phyloP scores from a whole-genome alignment of 2,888 invertebrate species.

The Caenorhabditis imperialis region DNA sequence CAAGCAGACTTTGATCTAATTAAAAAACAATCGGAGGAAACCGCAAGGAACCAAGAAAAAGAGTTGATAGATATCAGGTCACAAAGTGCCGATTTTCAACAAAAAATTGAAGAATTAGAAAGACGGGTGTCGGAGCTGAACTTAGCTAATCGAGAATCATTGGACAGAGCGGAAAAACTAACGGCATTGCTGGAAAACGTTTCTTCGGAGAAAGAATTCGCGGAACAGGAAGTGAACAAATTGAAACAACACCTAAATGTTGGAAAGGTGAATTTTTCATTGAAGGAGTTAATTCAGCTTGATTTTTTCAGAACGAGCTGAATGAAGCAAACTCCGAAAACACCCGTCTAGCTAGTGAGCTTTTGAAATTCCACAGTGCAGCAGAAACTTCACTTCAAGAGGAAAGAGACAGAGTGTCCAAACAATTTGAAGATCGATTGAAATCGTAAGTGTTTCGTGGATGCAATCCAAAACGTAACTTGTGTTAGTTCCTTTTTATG shows the following conservation, averaged over 20 bases:
- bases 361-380: conserved; percentile 58
- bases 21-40: conserved; percentile 37
- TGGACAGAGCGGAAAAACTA: conserved; percentile 32
- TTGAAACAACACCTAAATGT: conserved; percentile 7
- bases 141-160: conserved; percentile 31
- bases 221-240: conserved; percentile 38
- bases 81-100: neutral
- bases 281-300: neutral
- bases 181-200: conserved; percentile 51
- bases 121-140: conserved; percentile 11
- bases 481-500: too few species aligned
- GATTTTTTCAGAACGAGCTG: conserved; percentile 1
- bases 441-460: conserved; percentile 51
- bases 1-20: conserved; percentile 22
- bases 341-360: conserved; percentile 66
- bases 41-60: conserved; percentile 33
- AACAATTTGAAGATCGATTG: conserved; percentile 52
- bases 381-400: conserved; percentile 34
- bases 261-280: conserved; percentile 7
- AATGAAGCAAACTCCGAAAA: conserved; percentile 67
- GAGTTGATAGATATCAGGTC: conserved; percentile 3
- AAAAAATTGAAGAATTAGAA: conserved; percentile 28
- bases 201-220: conserved; percentile 43
- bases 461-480: too few species aligned
- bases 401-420: conserved; percentile 44